Conservation (phyloP, 2,888 invertebrate genomes). For the Aethes cnicana region DNA sequence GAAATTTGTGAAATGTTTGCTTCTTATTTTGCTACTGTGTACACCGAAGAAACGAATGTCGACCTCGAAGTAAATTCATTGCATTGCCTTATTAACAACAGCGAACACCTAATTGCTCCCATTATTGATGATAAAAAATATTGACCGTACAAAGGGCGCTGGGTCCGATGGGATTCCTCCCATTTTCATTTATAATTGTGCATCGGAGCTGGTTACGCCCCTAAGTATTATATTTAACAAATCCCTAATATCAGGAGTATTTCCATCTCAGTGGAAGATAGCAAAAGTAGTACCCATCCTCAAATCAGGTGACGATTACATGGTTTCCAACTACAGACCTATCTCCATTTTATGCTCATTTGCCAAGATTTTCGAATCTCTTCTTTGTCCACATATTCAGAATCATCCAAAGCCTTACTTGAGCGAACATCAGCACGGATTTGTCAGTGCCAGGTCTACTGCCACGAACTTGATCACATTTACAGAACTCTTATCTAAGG, state of each 20-base stretch:
- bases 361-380: constrained; percentile 28
- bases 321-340: constrained; percentile 27
- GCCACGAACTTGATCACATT: constrained; percentile 29
- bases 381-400: constrained; percentile 13
- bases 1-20: background rate
- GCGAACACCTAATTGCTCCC: background rate
- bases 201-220: background rate
- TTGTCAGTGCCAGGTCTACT: constrained; percentile 32
- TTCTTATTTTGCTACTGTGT: background rate
- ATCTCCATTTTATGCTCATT: constrained; percentile 27
- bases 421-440: constrained; percentile 27
- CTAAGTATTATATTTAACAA: constrained; percentile 17
- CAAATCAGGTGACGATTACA: constrained; percentile 21
- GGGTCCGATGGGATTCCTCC: background rate
- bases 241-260: constrained; percentile 22
- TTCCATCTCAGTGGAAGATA: constrained; percentile 25
- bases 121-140: background rate
- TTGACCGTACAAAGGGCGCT: background rate
- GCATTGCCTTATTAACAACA: background rate
- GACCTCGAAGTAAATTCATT: background rate
- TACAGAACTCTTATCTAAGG: constrained; percentile 13
- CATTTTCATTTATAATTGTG: background rate
- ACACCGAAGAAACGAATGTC: background rate
- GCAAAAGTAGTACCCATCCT: constrained; percentile 25
- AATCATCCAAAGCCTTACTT: constrained; percentile 10